Percentiles rank a stretch among this genome's conserved stretches.
Evolutionary conservation across 2,888 invertebrate species (phyloP).

Genomic region (Aspidiotus destructor): DNA sequence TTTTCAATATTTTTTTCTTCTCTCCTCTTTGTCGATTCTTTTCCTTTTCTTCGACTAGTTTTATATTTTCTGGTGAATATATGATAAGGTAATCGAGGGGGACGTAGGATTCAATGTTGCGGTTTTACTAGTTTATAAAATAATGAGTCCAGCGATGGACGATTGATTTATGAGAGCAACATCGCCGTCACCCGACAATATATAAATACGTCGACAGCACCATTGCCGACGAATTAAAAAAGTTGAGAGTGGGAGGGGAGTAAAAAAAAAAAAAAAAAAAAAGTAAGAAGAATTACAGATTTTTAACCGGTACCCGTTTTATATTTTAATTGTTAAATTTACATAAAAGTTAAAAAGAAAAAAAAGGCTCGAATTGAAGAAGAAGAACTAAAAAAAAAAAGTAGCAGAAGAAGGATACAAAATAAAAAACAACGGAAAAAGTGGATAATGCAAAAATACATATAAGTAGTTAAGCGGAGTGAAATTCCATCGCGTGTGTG

Average conservation of each 20-base stretch:
- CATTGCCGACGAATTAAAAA: constrained; percentile 28
- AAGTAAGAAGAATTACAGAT: constrained; percentile 24
- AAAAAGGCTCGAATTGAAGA: constrained; percentile 21
- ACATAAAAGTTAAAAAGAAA: constrained; percentile 28
- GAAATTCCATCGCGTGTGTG: constrained; percentile 32
- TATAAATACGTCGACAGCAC: constrained; percentile 23
- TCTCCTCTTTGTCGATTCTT: constrained; percentile 6
- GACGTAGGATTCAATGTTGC: constrained; percentile 15
- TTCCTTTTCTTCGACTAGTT: constrained; percentile 15
- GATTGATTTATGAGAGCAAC: constrained; percentile 32
- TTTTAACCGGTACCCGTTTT: constrained; percentile 30
- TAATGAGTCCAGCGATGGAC: constrained; percentile 31
- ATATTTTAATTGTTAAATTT: constrained; percentile 32
- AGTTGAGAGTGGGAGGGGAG: constrained; percentile 12
- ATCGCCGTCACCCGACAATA: constrained; percentile 26
- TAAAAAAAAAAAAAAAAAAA: constrained; percentile 17
- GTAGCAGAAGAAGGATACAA: background rate
- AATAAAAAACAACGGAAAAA: constrained; percentile 9
- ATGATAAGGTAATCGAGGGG: constrained; percentile 14
- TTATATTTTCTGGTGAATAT: constrained; percentile 16
- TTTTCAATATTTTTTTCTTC: background rate
- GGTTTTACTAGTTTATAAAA: constrained; percentile 27
- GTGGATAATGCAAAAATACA: constrained; percentile 8
- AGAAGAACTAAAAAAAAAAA: background rate
- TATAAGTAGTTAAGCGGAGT: constrained; percentile 24